phyloP scores from a whole-genome alignment of 1,140 invertebrate species.

The Laupala kohalensis region DNA sequence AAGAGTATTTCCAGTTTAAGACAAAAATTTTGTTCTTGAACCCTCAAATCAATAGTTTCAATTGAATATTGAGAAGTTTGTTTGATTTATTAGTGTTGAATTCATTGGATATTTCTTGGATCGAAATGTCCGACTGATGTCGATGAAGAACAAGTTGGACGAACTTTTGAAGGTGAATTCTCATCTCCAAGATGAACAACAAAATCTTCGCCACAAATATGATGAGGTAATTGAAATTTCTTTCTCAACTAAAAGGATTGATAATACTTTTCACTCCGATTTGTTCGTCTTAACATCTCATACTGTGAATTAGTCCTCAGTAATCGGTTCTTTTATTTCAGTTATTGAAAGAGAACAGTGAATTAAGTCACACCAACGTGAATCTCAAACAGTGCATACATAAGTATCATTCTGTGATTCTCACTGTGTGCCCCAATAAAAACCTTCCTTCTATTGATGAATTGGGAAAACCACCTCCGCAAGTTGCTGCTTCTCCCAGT shows the following conservation, averaged over 20 bases:
- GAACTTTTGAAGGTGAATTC: conserved; percentile 62
- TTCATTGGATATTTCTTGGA: conserved; percentile 91
- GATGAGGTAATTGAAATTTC: conserved; percentile 43
- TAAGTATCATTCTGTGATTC: conserved; percentile 43
- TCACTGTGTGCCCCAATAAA: conserved; percentile 40
- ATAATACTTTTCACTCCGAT: too few relatives aligned
- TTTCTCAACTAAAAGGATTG: neutral
- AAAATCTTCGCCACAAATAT: conserved; percentile 57
- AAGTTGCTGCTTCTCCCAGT: neutral
- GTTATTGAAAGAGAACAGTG: conserved; percentile 12
- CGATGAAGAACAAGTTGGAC: conserved; percentile 60
- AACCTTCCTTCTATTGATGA: conserved; percentile 36
- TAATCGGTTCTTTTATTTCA: conserved; percentile 1
- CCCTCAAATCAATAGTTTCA: too few relatives aligned
- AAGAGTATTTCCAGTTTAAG: too few relatives aligned
- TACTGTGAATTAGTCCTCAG: neutral
- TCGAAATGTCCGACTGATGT: conserved; percentile 60
- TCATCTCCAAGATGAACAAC: conserved; percentile 54
- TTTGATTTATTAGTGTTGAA: conserved; percentile 61
- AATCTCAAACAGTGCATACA: conserved; percentile 35
- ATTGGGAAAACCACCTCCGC: conserved; percentile 20
- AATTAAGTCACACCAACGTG: conserved; percentile 20
- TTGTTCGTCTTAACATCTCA: neutral
- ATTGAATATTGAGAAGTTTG: too few relatives aligned
- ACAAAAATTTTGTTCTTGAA: too few relatives aligned